Percentiles rank a stretch among this genome's conserved stretches.
phyloP scores from a whole-genome alignment of 2,888 invertebrate genomes.

The Netelia melanura region DNA sequence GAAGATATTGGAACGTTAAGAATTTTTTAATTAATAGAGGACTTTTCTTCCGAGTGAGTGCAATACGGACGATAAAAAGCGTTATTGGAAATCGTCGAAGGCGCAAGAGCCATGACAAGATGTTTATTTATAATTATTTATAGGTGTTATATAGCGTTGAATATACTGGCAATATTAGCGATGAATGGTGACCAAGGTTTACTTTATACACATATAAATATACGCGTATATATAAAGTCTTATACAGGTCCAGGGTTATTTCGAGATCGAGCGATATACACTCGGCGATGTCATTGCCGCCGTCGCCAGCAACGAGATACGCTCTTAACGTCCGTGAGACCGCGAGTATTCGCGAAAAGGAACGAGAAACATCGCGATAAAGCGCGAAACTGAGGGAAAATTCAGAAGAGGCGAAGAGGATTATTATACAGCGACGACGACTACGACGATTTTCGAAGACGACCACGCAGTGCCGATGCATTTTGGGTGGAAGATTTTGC shows the following conservation, averaged over 20 bases:
- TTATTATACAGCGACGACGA: constrained; percentile 27
- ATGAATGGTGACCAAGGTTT: neutral
- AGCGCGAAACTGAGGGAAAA: constrained; percentile 9
- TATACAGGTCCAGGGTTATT: constrained; percentile 32
- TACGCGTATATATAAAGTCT: neutral
- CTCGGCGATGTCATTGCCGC: constrained; percentile 30
- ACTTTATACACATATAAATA: too few species aligned
- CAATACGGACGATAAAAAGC: neutral
- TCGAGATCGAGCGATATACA: constrained; percentile 22
- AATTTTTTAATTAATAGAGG: too few species aligned
- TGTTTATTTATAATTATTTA: neutral
- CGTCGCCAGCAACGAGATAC: constrained; percentile 16
- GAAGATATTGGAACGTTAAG: too few species aligned
- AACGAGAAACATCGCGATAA: constrained; percentile 32
- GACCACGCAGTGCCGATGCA: constrained; percentile 36
- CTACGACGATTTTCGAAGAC: neutral
- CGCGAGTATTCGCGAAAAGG: constrained; percentile 5
- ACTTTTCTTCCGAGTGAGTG: too few species aligned
- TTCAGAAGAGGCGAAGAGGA: constrained; percentile 27
- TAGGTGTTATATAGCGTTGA: neutral
- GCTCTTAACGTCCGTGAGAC: constrained; percentile 26
- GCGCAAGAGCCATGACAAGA: neutral
- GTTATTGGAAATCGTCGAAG: neutral
- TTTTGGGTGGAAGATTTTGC: neutral
- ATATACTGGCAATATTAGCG: neutral